These are phyloP conservation scores for Callopanchax toddi DNA, from an alignment of 2,113 vertebrate species.

Conservation along the genomic window DNA sequence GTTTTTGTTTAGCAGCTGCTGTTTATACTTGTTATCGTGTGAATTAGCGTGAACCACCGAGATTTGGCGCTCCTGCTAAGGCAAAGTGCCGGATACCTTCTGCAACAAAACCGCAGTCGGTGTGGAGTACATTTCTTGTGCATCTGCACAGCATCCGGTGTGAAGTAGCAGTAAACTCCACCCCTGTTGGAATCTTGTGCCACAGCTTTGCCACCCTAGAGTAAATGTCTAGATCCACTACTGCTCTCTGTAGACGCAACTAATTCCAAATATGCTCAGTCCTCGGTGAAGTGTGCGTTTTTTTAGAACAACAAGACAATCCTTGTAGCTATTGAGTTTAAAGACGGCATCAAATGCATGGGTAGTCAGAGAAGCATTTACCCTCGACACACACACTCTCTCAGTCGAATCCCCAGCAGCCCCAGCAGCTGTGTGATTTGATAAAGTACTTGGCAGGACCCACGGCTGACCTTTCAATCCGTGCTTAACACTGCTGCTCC, in stretches of 20 bases:
- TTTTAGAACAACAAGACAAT: constrained; percentile 3
- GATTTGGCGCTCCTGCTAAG: too few species aligned
- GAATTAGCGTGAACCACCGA: too few species aligned
- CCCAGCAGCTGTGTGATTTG: constrained; percentile 61
- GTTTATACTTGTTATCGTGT: too few species aligned
- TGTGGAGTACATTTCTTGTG: too few species aligned
- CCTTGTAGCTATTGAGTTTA: constrained; percentile 22
- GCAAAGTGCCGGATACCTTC: too few species aligned
- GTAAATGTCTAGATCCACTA: too few species aligned
- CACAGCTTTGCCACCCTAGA: too few species aligned
- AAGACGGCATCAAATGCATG: constrained; percentile 34
- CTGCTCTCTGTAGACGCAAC: not conserved
- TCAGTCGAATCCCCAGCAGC: constrained; percentile 36
- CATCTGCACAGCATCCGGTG: too few species aligned
- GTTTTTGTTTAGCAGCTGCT: too few species aligned
- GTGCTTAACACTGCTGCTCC: constrained; percentile 40
- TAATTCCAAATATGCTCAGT: constrained; percentile 11
- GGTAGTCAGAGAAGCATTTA: constrained; percentile 13
- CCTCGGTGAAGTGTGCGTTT: constrained; percentile 2
- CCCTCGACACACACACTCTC: constrained; percentile 7
- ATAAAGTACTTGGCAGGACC: constrained; percentile 68
- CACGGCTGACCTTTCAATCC: constrained; percentile 60
- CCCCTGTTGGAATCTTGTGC: too few species aligned
- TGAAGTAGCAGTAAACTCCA: too few species aligned
- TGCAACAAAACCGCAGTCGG: too few species aligned